Base-by-base conservation (phyloP, 2,888 invertebrate species). In the Blastobasis adustella region DNA sequence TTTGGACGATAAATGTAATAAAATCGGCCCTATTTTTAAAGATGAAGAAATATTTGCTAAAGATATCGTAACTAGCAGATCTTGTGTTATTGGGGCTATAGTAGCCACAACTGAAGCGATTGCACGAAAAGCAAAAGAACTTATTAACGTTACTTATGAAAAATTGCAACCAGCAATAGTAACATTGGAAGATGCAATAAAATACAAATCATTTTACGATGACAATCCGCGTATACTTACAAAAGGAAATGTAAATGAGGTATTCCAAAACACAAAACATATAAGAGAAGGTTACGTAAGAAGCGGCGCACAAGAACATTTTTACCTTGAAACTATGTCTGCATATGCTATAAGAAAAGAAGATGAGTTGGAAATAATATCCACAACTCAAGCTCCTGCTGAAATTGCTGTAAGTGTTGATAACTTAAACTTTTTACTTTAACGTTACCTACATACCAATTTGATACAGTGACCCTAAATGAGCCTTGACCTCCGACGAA, bases 251-350 rank as follows among this genome's bases (percentile, higher is more conserved):
- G 81, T 92, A 0, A 90, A 92, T 0, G 75, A 88, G 57, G 93
- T 90, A 0, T 92, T 97, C 55, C 66, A 78, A n/a, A 84, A 89
- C 51, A 90, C 94, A 2, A 91, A 92, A 10, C 90, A 93, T 71
- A 74, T 93, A 9, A 63, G 94, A 42, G 92, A 93, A 72, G 96
- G 95, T 0, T 90, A 92, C 63, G 82, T 93, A 49, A 85, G 92
- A 66, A 92, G 91, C 54, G 95, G 95, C 4, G 95, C 94, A 0
- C 96, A 97, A 76, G 96, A 97, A 72, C 97, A 97, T 74, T 96
- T 97, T 81, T 97, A 97, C 75, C 79, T 97, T 63, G 97, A 97
- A 83, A 94, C 96, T 0, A 90, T 93, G 39, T 90, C 90, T 40
- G 84, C 90, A 9, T 82, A 92, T 52, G 93, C 90, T 0, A 92